These are phyloP conservation scores for Physocephala rufipes DNA, from an alignment of 2,888 invertebrate species.

Conservation along the genomic window DNA sequence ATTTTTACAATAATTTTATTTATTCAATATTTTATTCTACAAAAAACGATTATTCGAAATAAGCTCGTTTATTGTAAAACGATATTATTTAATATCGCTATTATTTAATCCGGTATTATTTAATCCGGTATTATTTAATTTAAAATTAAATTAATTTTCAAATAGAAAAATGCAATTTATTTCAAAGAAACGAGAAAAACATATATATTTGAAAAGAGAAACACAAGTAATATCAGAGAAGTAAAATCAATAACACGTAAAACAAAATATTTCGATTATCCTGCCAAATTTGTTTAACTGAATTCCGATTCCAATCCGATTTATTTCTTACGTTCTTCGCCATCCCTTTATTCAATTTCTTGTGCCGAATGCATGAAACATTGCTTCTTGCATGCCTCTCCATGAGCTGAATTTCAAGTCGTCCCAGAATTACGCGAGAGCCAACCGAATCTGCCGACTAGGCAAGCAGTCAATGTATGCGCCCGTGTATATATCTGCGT, in stretches of 20 bases:
- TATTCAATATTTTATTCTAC: no score
- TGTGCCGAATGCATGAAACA: slow-evolving; percentile 13
- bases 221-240: background rate
- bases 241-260: background rate
- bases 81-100: no score
- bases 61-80: no score
- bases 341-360: background rate
- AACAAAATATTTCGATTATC: slow-evolving; percentile 13
- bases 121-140: no score
- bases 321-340: background rate
- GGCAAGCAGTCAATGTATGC: no score
- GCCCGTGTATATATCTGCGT: background rate
- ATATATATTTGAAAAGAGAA: background rate
- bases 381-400: slow-evolving; percentile 1
- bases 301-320: slow-evolving; percentile 7
- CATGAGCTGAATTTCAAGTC: background rate
- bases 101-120: no score
- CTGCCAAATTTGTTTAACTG: slow-evolving; percentile 7
- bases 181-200: no score
- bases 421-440: slow-evolving; percentile 3
- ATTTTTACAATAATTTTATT: no score
- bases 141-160: no score
- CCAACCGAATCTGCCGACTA: no score
- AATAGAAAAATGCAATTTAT: background rate
- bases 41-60: no score